Evolutionary conservation across 2,888 invertebrate genomes (phyloP), one percentile per base, ranked within the genome.

Genomic region (Mechanitis messenoides): DNA sequence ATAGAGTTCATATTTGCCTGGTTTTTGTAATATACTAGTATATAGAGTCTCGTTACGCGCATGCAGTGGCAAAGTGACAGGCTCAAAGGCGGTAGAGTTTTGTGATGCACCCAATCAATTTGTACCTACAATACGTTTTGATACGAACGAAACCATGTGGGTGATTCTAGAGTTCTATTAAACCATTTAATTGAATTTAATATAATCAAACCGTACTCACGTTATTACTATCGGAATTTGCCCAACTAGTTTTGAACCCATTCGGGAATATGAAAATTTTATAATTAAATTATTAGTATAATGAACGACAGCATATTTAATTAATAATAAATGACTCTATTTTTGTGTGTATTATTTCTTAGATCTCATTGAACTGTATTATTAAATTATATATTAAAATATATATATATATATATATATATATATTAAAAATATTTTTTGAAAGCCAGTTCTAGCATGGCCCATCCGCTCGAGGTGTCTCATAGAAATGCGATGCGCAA

Each of bases 101-200:
- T 84, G 81, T 81, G 83, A 78, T 78, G 83, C 74, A 72, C 67
- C 87, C 87, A 86, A 88, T 88, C 88, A 88, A 88, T 88, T 89
- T 88, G 88, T 87, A 79, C 72, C 70, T 78, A 85, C 87, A 84
- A 85, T 84, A 81, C 87, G 83, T 80, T 84, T 87, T 83, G 80
- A 70, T 69, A 56, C 72, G 79, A 83, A 86, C 85, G 85, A 80
- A 80, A 78, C 47, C 35, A 68, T 62, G 62, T 71, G 72, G 73
- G 58, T 60, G 70, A 85, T 83, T 84, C 85, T 80, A 6, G 60
- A 65, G 20, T 50, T 35, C 59, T 38, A 45, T 20, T 9, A 45
- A 35, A 50, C 9, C 9, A 50, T 50, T 31, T 33, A 20, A 5
- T 35, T 35, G 20, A 28, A 20, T 20, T 20, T 20, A 20, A 20